These are phyloP conservation scores for Phainopepla nitens DNA, from an alignment of 2,113 vertebrate species.

Conservation along the genomic window DNA sequence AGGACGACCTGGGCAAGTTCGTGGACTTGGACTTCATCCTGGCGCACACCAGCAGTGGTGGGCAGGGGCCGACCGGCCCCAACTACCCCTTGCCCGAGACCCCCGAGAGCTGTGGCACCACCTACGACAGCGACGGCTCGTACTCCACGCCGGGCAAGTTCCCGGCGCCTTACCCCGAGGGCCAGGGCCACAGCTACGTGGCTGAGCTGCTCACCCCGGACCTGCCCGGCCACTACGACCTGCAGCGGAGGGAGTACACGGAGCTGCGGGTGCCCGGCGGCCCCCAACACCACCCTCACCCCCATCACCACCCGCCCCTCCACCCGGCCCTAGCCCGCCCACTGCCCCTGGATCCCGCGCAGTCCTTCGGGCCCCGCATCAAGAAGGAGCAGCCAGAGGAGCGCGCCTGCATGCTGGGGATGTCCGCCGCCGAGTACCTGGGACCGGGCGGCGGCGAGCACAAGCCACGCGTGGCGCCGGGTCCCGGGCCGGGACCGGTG, in stretches of 20 bases:
- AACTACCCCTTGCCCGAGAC: constrained; percentile 86
- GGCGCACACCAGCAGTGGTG: constrained; percentile 76
- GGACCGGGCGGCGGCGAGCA: constrained; percentile 67
- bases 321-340: constrained; percentile 18
- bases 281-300: constrained; percentile 27
- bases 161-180: constrained; percentile 47
- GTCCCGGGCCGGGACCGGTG: constrained; percentile 1
- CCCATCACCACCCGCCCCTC: constrained; percentile 34
- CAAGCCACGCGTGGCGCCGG: constrained; percentile 56
- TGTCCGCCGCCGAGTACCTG: constrained; percentile 65
- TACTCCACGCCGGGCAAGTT: constrained; percentile 63
- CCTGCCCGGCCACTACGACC: constrained; percentile 34
- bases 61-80: constrained; percentile 40
- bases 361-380: constrained; percentile 76
- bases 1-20: constrained; percentile 85
- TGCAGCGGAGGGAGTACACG: constrained; percentile 77
- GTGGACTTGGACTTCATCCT: constrained; percentile 90
- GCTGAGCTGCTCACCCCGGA: constrained; percentile 86
- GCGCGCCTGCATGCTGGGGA: constrained; percentile 82
- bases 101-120: constrained; percentile 83
- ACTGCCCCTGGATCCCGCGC: constrained; percentile 33
- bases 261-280: constrained; percentile 73
- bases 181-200: constrained; percentile 80
- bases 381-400: constrained; percentile 79
- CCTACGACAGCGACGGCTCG: constrained; percentile 76